phyloP scores from a whole-genome alignment of 1,140 invertebrate species.

The Drosophila truncata region DNA sequence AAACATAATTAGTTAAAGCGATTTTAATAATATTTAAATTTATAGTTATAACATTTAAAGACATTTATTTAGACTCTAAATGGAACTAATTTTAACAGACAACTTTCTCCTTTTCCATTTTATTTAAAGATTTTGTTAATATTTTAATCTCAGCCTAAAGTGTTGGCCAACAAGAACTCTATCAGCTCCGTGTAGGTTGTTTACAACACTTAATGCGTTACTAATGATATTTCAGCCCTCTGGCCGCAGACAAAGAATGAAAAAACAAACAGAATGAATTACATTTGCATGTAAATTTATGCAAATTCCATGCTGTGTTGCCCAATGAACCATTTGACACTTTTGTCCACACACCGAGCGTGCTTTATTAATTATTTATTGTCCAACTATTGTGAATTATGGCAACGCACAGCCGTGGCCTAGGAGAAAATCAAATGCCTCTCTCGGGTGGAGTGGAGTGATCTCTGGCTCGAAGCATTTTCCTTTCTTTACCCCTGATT shows the following conservation, averaged over 20 bases:
- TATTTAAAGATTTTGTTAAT: not conserved
- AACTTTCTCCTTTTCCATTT: conserved; percentile 28
- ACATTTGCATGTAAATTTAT: conserved; percentile 73
- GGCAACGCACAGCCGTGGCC: conserved; percentile 47
- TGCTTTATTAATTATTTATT: conserved; percentile 79
- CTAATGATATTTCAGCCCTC: conserved; percentile 55
- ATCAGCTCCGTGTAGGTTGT: conserved; percentile 40
- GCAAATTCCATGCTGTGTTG: conserved; percentile 77
- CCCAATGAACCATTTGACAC: conserved; percentile 77
- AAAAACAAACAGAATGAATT: conserved; percentile 47
- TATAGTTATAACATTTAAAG: not conserved
- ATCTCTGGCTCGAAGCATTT: conserved; percentile 66
- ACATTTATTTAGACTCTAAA: not conserved
- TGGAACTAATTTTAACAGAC: too few relatives aligned
- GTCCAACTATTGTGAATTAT: conserved; percentile 74
- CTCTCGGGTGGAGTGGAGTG: conserved; percentile 37
- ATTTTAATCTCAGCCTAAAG: conserved; percentile 17
- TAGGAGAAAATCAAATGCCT: conserved; percentile 37
- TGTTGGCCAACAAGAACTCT: conserved; percentile 41
- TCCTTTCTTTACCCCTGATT: conserved; percentile 51
- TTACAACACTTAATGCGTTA: conserved; percentile 39
- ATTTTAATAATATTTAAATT: not conserved
- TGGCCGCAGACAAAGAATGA: conserved; percentile 11
- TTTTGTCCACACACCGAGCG: conserved; percentile 72
- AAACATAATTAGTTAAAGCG: not conserved